Percentiles rank a stretch among this genome's conserved stretches.
Evolutionary conservation across 2,888 invertebrate genomes (phyloP).

Genomic region (Nymphalis polychloros): DNA sequence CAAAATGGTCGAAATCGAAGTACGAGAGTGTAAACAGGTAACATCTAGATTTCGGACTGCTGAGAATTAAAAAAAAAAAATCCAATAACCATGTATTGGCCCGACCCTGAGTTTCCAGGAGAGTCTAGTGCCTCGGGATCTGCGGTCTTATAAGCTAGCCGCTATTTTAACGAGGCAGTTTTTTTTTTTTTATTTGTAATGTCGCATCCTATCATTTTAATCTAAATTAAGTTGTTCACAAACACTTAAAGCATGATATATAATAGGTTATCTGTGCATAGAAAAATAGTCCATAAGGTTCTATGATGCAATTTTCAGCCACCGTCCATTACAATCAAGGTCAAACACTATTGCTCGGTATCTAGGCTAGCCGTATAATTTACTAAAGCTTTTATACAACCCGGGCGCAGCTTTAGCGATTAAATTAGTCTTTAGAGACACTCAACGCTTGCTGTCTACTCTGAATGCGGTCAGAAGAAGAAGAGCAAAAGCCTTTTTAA

Average conservation of each 20-base stretch:
- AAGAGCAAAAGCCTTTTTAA: conserved; percentile 18
- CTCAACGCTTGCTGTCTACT: conserved; percentile 23
- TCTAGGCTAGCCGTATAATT: conserved; percentile 25
- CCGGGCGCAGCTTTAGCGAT: conserved; percentile 23
- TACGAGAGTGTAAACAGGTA: no score
- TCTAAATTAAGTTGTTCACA: no score
- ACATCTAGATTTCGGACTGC: no score
- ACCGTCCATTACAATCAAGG: conserved; percentile 17
- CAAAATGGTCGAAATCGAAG: no score
- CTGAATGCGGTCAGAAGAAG: conserved; percentile 18
- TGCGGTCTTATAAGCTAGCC: no score
- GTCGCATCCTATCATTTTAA: no score
- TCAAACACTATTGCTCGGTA: conserved; percentile 23
- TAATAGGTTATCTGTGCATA: neutral
- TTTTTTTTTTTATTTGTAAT: no score
- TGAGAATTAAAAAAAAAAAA: no score
- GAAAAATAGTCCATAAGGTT: neutral
- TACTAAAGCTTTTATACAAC: conserved; percentile 29
- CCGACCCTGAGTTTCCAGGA: no score
- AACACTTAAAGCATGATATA: neutral
- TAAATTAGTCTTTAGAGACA: conserved; percentile 34
- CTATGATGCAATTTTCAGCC: conserved; percentile 8
- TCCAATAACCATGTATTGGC: no score
- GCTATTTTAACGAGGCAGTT: no score
- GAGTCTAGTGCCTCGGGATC: no score